A percentile compares a stretch with the other conserved stretches of the same genome.
These are phyloP conservation scores for Panzeria rudis DNA, from an alignment of 2,888 invertebrate genomes.

Conservation along the genomic window DNA sequence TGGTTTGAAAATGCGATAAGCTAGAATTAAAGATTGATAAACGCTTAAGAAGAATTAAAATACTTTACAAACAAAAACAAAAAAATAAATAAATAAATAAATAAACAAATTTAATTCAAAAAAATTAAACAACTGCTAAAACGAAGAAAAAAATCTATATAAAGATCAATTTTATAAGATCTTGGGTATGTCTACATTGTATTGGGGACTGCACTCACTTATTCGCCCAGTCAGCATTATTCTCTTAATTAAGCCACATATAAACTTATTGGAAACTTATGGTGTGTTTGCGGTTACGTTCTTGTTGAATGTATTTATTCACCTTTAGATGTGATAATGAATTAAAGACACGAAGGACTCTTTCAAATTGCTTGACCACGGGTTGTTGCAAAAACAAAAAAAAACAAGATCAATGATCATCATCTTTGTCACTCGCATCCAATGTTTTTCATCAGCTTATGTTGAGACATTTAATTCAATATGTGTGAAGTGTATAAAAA, in stretches of 20 bases:
- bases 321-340: slow-evolving; percentile 67
- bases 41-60: slow-evolving; percentile 73
- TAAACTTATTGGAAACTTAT: slow-evolving; percentile 57
- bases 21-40: slow-evolving; percentile 79
- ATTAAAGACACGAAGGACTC: slow-evolving; percentile 68
- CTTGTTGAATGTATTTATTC: slow-evolving; percentile 44
- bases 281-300: slow-evolving; percentile 40
- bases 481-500: slow-evolving; percentile 13
- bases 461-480: slow-evolving; percentile 33
- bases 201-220: slow-evolving; percentile 36
- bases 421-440: slow-evolving; percentile 59
- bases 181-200: slow-evolving; percentile 31
- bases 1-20: slow-evolving; percentile 77
- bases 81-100: slow-evolving; percentile 28
- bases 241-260: slow-evolving; percentile 70
- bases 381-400: slow-evolving; percentile 5
- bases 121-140: slow-evolving; percentile 38
- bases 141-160: not conserved
- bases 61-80: slow-evolving; percentile 47
- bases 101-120: slow-evolving; percentile 20
- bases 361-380: slow-evolving; percentile 53
- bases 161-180: slow-evolving; percentile 63
- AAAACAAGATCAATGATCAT: slow-evolving; percentile 69
- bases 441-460: slow-evolving; percentile 36
- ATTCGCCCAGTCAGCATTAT: slow-evolving; percentile 27